Evolutionary conservation across 2,888 invertebrate species (phyloP), one percentile per base, ranked within the genome.

Genomic region (Stenolophus ochropezus): DNA sequence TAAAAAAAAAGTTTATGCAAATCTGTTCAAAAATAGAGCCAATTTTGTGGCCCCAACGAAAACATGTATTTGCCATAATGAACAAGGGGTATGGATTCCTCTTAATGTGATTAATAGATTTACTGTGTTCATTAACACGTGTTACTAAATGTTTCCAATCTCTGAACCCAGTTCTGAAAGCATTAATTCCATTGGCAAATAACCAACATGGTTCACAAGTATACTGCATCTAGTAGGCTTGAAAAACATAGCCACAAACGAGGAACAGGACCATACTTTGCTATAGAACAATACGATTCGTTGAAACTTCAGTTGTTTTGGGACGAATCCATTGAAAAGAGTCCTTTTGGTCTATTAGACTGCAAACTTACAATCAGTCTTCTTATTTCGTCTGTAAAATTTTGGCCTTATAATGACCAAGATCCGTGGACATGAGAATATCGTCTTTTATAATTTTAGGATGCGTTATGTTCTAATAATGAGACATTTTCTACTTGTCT

Each of bases 241-340:
- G 82, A 83, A 82, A 82, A 82, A 56, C 82, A 83, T 58, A 83
- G 61, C 78, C 79, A 83, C 16, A 74, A 25, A 21, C 78, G 83
- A 23, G 76, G 71, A 69, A 83, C 77, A 25, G 33, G 65, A 42
- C 69, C 78, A 75, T 81, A 82, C 65, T 83, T 81, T 76, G 81
- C 82, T 14, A 51, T 77, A 16, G 77, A 76, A 77, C 21, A 71
- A 82, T 83, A 83, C n/a, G 83, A 71, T 69, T 81, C 81, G 23
- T 56, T 71, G 56, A 77, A 81, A 81, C 81, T 76, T 81, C 81
- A 61, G 74, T 81, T 81, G 21, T 76, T 74, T 80, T 82, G 81
- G 53, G 11, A 27, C 20, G 58, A 8, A 77, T 77, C 61, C 21
- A 61, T 77, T 58, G 77, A 42, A 82, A 82, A 82, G 25, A 69